Percentiles rank a stretch among this genome's conserved stretches.
phyloP scores from a whole-genome alignment of 2,888 invertebrate genomes.

The Drosophila tripunctata region DNA sequence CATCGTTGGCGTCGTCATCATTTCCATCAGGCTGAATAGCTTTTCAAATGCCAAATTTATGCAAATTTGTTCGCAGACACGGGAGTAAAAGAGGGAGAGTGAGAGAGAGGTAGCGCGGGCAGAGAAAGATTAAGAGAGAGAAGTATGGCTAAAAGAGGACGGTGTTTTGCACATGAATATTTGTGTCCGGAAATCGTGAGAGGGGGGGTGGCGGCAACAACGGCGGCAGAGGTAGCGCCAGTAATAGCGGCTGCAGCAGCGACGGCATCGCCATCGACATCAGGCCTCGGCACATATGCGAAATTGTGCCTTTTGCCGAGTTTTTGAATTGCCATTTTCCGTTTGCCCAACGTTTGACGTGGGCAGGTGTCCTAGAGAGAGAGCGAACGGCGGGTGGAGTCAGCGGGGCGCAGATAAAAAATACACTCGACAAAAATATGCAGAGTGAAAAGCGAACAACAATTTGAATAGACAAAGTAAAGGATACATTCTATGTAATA shows the following conservation, averaged over 20 bases:
- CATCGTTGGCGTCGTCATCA: constrained; percentile 60
- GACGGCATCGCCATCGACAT: constrained; percentile 10
- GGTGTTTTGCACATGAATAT: constrained; percentile 72
- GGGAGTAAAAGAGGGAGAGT: background rate
- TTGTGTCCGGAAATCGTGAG: constrained; percentile 48
- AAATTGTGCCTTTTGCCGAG: constrained; percentile 64
- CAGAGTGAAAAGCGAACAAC: background rate
- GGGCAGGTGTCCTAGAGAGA: constrained; percentile 25
- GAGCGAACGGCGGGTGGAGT: background rate
- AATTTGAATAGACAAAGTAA: no score
- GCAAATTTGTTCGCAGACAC: constrained; percentile 62
- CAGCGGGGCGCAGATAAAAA: background rate
- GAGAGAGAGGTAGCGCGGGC: constrained; percentile 16
- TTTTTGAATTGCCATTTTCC: constrained; percentile 67
- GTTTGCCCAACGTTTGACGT: constrained; percentile 52
- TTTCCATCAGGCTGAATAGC: constrained; percentile 74
- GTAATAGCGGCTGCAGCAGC: background rate
- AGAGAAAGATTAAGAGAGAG: constrained; percentile 8
- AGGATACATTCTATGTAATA: no score
- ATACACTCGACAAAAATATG: constrained; percentile 30
- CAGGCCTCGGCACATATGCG: constrained; percentile 55
- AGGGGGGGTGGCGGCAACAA: no score
- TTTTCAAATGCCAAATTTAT: constrained; percentile 78
- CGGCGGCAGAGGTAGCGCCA: background rate
- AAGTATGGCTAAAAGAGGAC: constrained; percentile 34